Conservation (phyloP, 2,888 invertebrate species). For the Loripinus fragilis region DNA sequence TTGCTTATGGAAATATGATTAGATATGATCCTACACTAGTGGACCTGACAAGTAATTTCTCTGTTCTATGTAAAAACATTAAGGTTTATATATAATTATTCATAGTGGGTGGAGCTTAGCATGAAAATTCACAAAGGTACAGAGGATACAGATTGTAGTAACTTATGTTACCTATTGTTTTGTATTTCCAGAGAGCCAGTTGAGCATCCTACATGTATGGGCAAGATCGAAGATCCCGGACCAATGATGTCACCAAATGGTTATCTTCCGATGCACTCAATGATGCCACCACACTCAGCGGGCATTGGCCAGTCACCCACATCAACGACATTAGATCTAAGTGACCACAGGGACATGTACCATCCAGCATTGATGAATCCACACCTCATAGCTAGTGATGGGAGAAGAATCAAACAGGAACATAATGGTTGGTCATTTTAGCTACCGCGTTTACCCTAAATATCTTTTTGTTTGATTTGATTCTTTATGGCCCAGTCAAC, state of each 20-base stretch:
- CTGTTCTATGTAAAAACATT: too few species aligned
- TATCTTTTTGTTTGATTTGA: too few species aligned
- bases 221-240: slow-evolving; percentile 54
- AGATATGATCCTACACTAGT: too few species aligned
- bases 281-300: slow-evolving; percentile 62
- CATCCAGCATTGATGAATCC: slow-evolving; percentile 63
- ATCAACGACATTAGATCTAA: slow-evolving; percentile 71
- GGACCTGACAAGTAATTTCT: too few species aligned
- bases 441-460: too few species aligned
- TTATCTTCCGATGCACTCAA: slow-evolving; percentile 63
- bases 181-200: slow-evolving; percentile 56
- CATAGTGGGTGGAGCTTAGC: too few species aligned
- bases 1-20: too few species aligned
- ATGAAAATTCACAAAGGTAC: too few species aligned
- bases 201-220: slow-evolving; percentile 37
- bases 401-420: slow-evolving; percentile 14
- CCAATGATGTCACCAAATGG: slow-evolving; percentile 65
- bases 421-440: not conserved
- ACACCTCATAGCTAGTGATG: slow-evolving; percentile 39
- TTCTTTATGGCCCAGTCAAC: too few species aligned
- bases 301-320: slow-evolving; percentile 65
- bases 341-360: slow-evolving; percentile 51
- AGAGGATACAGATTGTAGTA: too few species aligned
- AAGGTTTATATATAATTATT: too few species aligned
- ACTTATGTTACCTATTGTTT: too few species aligned